phyloP scores from a whole-genome alignment of 2,888 invertebrate species.

The Temnothorax unifasciatus region DNA sequence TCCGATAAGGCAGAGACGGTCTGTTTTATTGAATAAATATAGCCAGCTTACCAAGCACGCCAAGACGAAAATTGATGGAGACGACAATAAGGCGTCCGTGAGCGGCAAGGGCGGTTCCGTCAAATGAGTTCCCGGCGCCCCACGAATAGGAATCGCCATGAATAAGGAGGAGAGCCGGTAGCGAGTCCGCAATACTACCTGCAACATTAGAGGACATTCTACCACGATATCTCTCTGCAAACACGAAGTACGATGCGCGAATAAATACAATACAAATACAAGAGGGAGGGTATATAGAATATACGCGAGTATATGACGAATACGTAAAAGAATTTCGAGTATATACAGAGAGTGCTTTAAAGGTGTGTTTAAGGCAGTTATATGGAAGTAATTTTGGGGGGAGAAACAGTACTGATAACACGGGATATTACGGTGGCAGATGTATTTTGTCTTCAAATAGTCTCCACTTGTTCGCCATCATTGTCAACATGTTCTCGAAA shows the following conservation, averaged over 20 bases:
- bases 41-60: conserved; percentile 88
- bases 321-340: not conserved
- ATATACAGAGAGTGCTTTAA: not conserved
- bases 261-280: not conserved
- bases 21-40: conserved; percentile 13
- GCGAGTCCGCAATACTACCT: conserved; percentile 88
- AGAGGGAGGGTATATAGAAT: not conserved
- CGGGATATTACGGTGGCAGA: no score
- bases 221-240: conserved; percentile 20
- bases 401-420: no score
- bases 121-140: conserved; percentile 99
- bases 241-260: not conserved
- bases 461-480: no score
- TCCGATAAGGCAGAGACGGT: not conserved
- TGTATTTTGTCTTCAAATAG: no score
- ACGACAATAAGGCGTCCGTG: conserved; percentile 96
- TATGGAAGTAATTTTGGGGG: no score
- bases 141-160: conserved; percentile 99
- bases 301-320: no score
- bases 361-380: no score
- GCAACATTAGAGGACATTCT: conserved; percentile 81
- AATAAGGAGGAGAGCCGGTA: conserved; percentile 95
- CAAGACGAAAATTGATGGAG: conserved; percentile 96
- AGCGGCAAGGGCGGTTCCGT: conserved; percentile 97
- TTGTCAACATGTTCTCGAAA: no score